Evolutionary conservation across 1,140 invertebrate species (phyloP).

Genomic region (Drosophila eugracilis): DNA sequence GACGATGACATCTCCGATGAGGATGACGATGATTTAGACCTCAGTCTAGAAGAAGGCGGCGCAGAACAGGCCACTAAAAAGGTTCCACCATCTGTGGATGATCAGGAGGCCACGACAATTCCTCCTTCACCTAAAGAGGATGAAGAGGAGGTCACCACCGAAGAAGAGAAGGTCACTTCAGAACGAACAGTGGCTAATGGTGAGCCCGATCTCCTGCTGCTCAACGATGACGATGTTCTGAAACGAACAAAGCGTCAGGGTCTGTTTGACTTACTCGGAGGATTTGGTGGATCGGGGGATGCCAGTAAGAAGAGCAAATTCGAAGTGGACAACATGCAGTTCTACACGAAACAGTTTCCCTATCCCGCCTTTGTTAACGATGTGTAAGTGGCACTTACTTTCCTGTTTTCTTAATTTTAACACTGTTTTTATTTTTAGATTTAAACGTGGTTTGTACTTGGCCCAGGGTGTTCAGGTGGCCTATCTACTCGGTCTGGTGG

Average conservation of each 20-base stretch:
- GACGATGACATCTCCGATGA: conserved; percentile 34
- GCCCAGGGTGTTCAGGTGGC: conserved; percentile 87
- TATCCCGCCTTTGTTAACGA: conserved; percentile 88
- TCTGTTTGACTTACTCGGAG: conserved; percentile 60
- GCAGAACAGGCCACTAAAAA: neutral
- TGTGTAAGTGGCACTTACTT: conserved; percentile 85
- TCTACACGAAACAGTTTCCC: conserved; percentile 88
- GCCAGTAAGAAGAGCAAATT: conserved; percentile 37
- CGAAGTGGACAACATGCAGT: conserved; percentile 85
- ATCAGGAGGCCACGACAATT: neutral
- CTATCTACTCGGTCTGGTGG: conserved; percentile 88
- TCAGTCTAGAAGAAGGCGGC: conserved; percentile 5
- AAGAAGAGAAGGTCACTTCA: neutral
- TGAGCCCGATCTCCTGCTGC: conserved; percentile 17
- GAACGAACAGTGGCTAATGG: neutral
- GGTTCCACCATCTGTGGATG: neutral
- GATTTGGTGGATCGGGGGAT: conserved; percentile 19
- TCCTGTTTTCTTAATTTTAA: neutral
- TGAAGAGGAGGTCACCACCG: neutral
- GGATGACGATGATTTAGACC: conserved; percentile 57
- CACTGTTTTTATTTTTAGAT: conserved; percentile 85
- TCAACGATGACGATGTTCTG: conserved; percentile 14
- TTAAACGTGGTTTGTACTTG: conserved; percentile 88
- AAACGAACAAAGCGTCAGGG: conserved; percentile 60
- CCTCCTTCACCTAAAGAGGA: too few relatives aligned